These are phyloP conservation scores for Colius striatus DNA, from an alignment of 2,113 vertebrate genomes.

Conservation along the genomic window DNA sequence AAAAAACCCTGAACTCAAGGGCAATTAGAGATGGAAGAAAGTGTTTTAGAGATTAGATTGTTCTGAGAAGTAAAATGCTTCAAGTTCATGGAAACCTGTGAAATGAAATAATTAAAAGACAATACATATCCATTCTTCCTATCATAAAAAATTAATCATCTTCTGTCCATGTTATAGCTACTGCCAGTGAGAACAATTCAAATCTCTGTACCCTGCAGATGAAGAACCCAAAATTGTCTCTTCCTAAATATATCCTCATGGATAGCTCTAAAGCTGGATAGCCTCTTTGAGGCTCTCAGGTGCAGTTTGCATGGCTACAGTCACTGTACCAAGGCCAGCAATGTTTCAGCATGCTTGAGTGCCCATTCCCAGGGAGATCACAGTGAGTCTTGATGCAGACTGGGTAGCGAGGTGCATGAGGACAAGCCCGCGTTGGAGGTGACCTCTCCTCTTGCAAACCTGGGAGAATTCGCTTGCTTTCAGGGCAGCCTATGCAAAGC, in stretches of 20 bases:
- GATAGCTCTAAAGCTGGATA: not conserved
- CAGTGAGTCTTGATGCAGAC: not conserved
- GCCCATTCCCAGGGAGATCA: not conserved
- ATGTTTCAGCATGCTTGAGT: not conserved
- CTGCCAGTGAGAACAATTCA: not conserved
- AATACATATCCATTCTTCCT: not conserved
- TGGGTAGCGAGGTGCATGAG: not conserved
- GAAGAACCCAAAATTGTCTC: not conserved
- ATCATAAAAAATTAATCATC: not conserved
- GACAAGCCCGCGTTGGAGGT: not conserved
- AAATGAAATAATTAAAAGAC: not conserved
- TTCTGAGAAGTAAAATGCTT: constrained; percentile 17
- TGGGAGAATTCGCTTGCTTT: not conserved
- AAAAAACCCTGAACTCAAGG: not conserved
- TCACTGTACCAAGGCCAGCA: not conserved
- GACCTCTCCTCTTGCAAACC: not conserved
- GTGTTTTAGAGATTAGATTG: not conserved
- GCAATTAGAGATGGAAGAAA: not conserved
- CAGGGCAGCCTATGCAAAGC: not conserved
- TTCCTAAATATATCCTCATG: not conserved
- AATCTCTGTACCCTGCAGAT: not conserved
- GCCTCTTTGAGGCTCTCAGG: not conserved
- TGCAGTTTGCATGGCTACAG: not conserved
- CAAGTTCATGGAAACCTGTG: not conserved
- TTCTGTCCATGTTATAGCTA: not conserved